phyloP scores from a whole-genome alignment of 2,888 invertebrate species.

The Ashinkailepas kermadecensis region DNA sequence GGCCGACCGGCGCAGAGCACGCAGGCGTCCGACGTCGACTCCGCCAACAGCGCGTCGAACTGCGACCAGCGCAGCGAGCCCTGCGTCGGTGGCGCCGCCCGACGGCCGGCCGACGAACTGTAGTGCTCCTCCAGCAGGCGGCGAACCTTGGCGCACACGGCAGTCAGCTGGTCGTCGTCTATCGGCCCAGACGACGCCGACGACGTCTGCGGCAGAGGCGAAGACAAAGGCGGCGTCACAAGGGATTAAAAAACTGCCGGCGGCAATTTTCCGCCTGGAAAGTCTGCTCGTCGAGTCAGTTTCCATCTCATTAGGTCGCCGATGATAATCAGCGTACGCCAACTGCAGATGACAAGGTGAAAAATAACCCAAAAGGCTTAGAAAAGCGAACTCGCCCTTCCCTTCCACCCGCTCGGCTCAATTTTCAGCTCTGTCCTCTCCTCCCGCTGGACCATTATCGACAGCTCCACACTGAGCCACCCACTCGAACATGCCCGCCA shows the following conservation, averaged over 20 bases:
- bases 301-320: not conserved
- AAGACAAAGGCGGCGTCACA: not conserved
- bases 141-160: not conserved
- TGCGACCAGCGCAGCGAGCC: slow-evolving; percentile 8
- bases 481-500: too few species aligned
- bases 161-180: not conserved
- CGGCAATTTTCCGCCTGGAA: not conserved
- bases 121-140: slow-evolving; percentile 14
- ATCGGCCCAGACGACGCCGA: not conserved
- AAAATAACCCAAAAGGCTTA: not conserved
- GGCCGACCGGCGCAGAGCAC: not conserved
- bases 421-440: too few species aligned
- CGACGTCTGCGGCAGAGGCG: not conserved
- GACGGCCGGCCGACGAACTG: not conserved
- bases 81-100: not conserved
- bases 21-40: not conserved
- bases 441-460: too few species aligned
- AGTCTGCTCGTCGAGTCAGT: not conserved
- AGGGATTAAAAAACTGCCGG: not conserved
- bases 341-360: not conserved
- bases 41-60: not conserved
- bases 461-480: too few species aligned
- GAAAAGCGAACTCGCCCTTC: too few species aligned
- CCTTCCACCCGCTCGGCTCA: too few species aligned
- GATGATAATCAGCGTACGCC: not conserved